Base-by-base conservation (phyloP, 2,888 invertebrate species). In the Cryptocheilus praepositus region DNA sequence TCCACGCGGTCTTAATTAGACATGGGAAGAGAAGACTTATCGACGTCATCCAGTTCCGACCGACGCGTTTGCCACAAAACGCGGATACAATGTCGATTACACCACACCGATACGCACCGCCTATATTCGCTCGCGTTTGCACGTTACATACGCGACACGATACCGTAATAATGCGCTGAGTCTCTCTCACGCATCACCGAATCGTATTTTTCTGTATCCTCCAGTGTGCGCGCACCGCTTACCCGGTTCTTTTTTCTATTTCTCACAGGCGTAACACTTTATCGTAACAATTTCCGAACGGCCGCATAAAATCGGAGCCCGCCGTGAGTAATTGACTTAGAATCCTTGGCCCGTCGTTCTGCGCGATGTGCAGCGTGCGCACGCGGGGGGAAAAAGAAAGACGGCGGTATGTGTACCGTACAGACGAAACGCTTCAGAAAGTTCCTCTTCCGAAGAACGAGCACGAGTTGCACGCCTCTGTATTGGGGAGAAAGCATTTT, bases 401-500 rank as follows among this genome's bases (percentile, higher is more conserved):
- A 49, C 49, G 49, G 1, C 8, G 49, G 2, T 11, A 49, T 49
- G 25, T 49, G 43, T 19, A 36, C 22, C 43, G 3, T 61, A 55
- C n/a, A 54, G 44, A 61, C 55, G 74, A 64, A 58, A 72, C 62
- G 36, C 64, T 51, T 57, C 69, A 57, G 69, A 72, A 64, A 69
- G 62, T 64, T 61, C 55, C 46, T 71, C 61, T 72, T 76, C 69
- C 76, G 66, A 67, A 67, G 76, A 74, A 53, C 69, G 74, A 63
- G 54, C 70, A 65, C 62, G 56, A 25, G 19, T 15, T 63, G 63
- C 63, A 65, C 55, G 57, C 43, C 45, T 43, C 28, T 54, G 46
- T 71, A 69, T 70, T 61, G 49, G 36, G 61, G 76, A 70, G 78
- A 78, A 78, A 78, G 76, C 72, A 78, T 70, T 79, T 72, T 53